Base-by-base conservation (phyloP, 2,888 invertebrate genomes). In the Heliconius hortense region DNA sequence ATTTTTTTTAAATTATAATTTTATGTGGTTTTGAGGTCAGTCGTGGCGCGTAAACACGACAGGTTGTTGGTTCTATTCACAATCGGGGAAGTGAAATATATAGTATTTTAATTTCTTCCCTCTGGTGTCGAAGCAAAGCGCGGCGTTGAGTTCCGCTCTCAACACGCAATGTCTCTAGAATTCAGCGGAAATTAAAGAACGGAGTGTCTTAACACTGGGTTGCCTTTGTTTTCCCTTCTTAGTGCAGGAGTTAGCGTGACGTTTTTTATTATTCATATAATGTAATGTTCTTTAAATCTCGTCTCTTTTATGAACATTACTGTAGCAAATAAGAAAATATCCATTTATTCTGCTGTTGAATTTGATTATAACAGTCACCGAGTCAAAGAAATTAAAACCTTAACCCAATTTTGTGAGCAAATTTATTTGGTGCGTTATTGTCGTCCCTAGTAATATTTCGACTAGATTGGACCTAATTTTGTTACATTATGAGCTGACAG, bases 391-490 rank as follows among this genome's bases (percentile, higher is more conserved):
- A 89, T 89, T 88, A 89, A 89, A 89, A 86, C 82, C 84, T 81
- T 82, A 81, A 87, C 84, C 86, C 87, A 88, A 89, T 88, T 88
- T 88, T 85, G 86, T 86, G 84, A 84, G 80, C 81, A 84, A 88
- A 88, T 88, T 87, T 87, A 88, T 89, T 85, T 84, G 80, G 79
- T 79, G 82, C 82, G 82, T 83, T 82, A 81, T 82, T 82, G 81
- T 81, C 82, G 82, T 83, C 82, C 83, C 83, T 82, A 79, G 83
- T 82, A 83, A 84, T 87, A 86, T 88, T 86, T 85, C 80, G 84
- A 81, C 82, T 83, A 84, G 87, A 89, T 88, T 88, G 85, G 83
- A 83, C 82, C 81, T 85, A 82, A 86, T 87, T 85, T 86, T 84
- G 85, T 83, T 84, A 85, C 84, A 86, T 87, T 89, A 85, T 82